Evolutionary conservation across 92 coral and sea anemone species (phyloP).

Genomic region (Metridium senile): DNA sequence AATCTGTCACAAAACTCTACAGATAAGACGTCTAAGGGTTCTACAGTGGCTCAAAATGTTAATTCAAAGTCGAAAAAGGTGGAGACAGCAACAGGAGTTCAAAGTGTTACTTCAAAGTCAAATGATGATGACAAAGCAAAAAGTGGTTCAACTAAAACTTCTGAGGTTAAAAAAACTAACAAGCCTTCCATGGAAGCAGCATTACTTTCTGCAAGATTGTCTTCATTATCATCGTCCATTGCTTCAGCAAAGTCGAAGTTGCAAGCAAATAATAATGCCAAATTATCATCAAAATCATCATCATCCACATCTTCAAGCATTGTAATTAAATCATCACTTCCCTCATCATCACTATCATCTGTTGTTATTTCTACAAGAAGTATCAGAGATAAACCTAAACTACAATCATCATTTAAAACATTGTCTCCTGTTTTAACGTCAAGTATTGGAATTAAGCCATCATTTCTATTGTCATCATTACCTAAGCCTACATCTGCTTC

Average conservation of each 20-base stretch:
- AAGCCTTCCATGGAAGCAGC: conserved; percentile 1
- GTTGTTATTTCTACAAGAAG: background rate
- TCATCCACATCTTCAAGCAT: background rate
- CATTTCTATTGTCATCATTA: background rate
- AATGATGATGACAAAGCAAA: background rate
- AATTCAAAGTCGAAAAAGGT: too few relatives aligned
- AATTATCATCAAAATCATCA: background rate
- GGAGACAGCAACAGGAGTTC: too few relatives aligned
- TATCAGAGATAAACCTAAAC: background rate
- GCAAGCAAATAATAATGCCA: background rate
- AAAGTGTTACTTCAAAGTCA: too few relatives aligned
- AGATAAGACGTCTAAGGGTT: too few relatives aligned
- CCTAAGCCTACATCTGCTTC: background rate
- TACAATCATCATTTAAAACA: too few relatives aligned
- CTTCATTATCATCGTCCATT: conserved; percentile 33
- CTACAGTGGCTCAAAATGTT: too few relatives aligned
- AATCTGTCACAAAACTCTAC: too few relatives aligned
- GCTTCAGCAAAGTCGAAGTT: conserved; percentile 35
- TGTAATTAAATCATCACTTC: background rate
- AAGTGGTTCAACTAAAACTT: background rate
- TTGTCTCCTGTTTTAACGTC: too few relatives aligned
- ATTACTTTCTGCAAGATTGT: conserved; percentile 26
- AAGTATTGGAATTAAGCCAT: too few relatives aligned
- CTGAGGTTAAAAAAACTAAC: background rate
- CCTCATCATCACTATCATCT: background rate